A percentile compares a stretch with the other conserved stretches of the same genome.
Conservation (phyloP, 1,140 invertebrate genomes). For the Tribolium castaneum region DNA sequence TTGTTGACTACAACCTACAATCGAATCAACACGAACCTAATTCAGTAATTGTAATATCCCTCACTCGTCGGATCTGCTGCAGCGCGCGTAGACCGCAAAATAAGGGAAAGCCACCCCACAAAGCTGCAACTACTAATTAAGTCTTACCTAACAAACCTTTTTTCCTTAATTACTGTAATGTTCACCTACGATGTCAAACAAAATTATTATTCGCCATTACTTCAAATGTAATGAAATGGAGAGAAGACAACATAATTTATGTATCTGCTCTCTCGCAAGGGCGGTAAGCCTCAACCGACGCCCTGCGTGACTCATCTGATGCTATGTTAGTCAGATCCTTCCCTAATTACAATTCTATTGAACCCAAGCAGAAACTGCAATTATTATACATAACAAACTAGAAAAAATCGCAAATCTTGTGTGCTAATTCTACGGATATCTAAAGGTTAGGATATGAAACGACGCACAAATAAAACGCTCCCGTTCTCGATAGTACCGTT, state of each 20-base stretch:
- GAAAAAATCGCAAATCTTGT: too few relatives aligned
- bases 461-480: too few relatives aligned
- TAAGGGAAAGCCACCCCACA: constrained; percentile 24
- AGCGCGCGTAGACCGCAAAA: constrained; percentile 9
- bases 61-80: constrained; percentile 12
- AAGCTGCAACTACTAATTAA: constrained; percentile 24
- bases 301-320: constrained; percentile 19
- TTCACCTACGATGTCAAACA: constrained; percentile 4
- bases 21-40: constrained; percentile 43
- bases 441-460: too few relatives aligned
- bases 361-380: too few relatives aligned
- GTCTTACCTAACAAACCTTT: constrained; percentile 25
- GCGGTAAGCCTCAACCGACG: neutral
- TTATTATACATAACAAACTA: too few relatives aligned
- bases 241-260: neutral
- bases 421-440: too few relatives aligned
- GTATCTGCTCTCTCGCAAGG: neutral
- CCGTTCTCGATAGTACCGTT: too few relatives aligned
- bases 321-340: neutral
- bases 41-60: constrained; percentile 40
- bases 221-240: neutral
- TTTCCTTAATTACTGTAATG: constrained; percentile 26
- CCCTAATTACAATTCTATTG: neutral
- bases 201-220: constrained; percentile 4
- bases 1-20: constrained; percentile 24